Percentiles rank a stretch among this genome's conserved stretches.
Conservation (phyloP, 2,888 invertebrate species). For the Ectobius pallidus region DNA sequence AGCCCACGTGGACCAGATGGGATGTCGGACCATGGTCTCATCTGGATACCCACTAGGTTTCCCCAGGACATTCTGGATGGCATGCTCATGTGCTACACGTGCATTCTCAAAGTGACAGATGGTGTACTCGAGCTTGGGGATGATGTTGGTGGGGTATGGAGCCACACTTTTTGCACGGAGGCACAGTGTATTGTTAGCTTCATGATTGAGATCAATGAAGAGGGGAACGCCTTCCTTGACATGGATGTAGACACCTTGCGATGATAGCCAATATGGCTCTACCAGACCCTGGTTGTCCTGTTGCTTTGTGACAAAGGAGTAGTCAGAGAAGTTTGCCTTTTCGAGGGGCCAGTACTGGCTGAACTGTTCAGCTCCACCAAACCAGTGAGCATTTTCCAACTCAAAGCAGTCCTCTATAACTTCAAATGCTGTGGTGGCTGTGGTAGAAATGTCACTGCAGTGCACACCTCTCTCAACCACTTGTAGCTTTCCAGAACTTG, state of each 20-base stretch:
- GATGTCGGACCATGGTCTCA: conserved; percentile 73
- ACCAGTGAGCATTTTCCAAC: conserved; percentile 60
- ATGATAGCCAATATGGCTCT: conserved; percentile 39
- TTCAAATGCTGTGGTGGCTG: conserved; percentile 46
- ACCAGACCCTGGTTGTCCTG: conserved; percentile 26
- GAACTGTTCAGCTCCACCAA: conserved; percentile 25
- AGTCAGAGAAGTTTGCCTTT: conserved; percentile 15
- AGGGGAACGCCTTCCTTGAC: conserved; percentile 33
- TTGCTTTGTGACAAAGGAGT: conserved; percentile 34
- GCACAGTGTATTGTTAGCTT: conserved; percentile 33
- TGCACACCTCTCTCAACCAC: neutral
- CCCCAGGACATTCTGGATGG: conserved; percentile 59
- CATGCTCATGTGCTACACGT: conserved; percentile 46
- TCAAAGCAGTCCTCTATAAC: conserved; percentile 45
- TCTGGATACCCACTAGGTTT: conserved; percentile 70
- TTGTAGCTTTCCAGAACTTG: neutral
- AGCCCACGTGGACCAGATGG: conserved; percentile 91
- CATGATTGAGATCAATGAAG: conserved; percentile 36
- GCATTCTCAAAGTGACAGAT: conserved; percentile 33
- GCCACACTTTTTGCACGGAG: conserved; percentile 27
- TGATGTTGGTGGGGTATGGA: conserved; percentile 20
- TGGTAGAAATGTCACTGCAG: conserved; percentile 14
- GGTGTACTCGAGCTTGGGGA: conserved; percentile 19
- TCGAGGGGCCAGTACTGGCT: conserved; percentile 38
- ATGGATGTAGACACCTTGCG: conserved; percentile 35